Evolutionary conservation across 2,888 invertebrate species (phyloP).

Genomic region (Drymonia ruficornis): DNA sequence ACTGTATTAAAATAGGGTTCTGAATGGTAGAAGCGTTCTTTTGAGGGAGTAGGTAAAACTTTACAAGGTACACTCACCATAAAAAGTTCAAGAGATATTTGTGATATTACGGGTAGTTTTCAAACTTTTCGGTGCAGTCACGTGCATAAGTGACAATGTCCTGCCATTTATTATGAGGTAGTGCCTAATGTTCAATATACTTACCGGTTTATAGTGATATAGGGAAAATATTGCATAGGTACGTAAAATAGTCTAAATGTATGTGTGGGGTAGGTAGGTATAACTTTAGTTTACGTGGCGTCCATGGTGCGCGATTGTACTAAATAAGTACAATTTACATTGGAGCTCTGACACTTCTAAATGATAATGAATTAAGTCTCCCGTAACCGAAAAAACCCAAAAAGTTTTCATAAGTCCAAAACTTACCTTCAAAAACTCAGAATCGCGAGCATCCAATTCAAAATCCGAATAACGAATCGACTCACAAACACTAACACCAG

Average conservation of each 20-base stretch:
- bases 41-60: too few relatives aligned
- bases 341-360: background rate
- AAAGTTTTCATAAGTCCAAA: conserved; percentile 6
- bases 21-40: too few relatives aligned
- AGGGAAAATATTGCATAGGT: background rate
- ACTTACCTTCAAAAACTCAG: conserved; percentile 64
- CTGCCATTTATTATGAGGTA: too few relatives aligned
- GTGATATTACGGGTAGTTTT: too few relatives aligned
- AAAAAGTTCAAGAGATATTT: too few relatives aligned
- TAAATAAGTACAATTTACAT: background rate
- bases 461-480: conserved; percentile 37
- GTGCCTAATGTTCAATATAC: too few relatives aligned
- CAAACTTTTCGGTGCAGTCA: background rate
- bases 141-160: background rate
- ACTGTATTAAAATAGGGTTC: too few relatives aligned
- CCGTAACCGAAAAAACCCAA: background rate
- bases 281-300: background rate
- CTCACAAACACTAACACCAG: conserved; percentile 46
- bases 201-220: background rate
- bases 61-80: too few relatives aligned
- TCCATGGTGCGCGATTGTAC: background rate
- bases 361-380: too few relatives aligned
- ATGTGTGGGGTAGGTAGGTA: background rate
- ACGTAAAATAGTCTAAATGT: too few relatives aligned
- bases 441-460: conserved; percentile 46